Evolutionary conservation across 2,888 invertebrate genomes (phyloP), one percentile per base, ranked within the genome.

Genomic region (Tipula vernalis): DNA sequence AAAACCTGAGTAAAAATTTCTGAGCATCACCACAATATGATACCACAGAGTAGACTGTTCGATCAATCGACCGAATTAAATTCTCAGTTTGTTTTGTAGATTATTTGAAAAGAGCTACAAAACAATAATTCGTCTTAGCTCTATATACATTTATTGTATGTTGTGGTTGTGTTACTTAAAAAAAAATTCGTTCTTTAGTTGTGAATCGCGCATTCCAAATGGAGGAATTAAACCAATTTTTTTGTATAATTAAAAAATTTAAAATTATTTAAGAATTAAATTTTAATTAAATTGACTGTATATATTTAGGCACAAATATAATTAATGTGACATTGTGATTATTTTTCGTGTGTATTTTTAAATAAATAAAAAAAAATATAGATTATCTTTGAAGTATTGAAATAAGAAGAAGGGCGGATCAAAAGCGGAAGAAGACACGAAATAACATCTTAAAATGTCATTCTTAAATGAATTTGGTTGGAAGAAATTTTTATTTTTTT

Each of bases 401-500:
- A 71, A 28, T 71, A 71, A 71, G 18, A 71, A 71, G 8, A 51
- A 51, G 15, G 12, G 51, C 51, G 51, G 12, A 28, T 51, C 51
- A 8, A 28, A 57, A 28, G 5, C 28, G 71, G 28, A 71, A 18
- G 71, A 71, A 71, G 71, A 71, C 71, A 18, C 71, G 12, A 71
- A 71, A 71, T 71, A 28, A 71, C 71, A 71, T 71, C 71, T 71
- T 71, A 71, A 71, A 6, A 84, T 84, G 84, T 39, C 36, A 84
- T 84, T 84, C 41, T 15, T 36, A 15, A 84, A 84, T 15, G 39
- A 84, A 84, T 84, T 84, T 84, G 36, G 84, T 84, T 36, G 36
- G 36, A 84, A 84, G 15, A 84, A 84, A 18, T 84, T 84, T 84
- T 84, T 84, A 15, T 84, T 84, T 39, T 84, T 84, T 84, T 84